Conservation (phyloP, 2,113 vertebrate genomes). For the Corydoras maculifer region DNA sequence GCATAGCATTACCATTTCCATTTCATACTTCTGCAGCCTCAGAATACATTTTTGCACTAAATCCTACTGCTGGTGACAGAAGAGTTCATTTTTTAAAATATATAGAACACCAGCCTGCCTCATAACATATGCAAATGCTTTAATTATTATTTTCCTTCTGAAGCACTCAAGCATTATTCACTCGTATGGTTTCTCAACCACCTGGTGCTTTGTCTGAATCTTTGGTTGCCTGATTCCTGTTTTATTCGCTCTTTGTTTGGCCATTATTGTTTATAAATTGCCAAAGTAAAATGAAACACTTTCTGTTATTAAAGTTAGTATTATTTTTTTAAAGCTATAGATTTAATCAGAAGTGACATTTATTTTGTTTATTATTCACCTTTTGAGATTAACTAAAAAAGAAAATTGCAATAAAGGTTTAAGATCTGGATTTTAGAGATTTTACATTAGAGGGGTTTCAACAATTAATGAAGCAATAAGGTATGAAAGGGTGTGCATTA, state of each 20-base stretch:
- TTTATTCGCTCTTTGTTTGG: conserved; percentile 20
- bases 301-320: conserved; percentile 18
- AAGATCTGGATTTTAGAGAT: background rate
- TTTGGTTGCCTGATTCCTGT: conserved; percentile 3
- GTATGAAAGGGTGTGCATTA: too few species aligned
- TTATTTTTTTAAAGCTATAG: conserved; percentile 39
- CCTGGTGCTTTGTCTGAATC: conserved; percentile 20
- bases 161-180: conserved; percentile 34
- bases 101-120: conserved; percentile 58
- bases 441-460: background rate
- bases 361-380: conserved; percentile 10
- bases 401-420: background rate
- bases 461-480: too few species aligned
- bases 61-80: conserved; percentile 48
- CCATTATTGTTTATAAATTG: conserved; percentile 33
- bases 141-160: conserved; percentile 38
- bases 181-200: conserved; percentile 24
- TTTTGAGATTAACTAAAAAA: conserved; percentile 3
- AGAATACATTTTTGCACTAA: conserved; percentile 60
- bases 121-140: conserved; percentile 62
- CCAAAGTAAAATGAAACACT: conserved; percentile 40
- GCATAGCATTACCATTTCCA: conserved; percentile 45
- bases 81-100: conserved; percentile 31
- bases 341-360: conserved; percentile 18
- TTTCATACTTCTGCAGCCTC: conserved; percentile 42